phyloP scores from a whole-genome alignment of 2,797 vertebrate species.

The Cyclura pinguis region DNA sequence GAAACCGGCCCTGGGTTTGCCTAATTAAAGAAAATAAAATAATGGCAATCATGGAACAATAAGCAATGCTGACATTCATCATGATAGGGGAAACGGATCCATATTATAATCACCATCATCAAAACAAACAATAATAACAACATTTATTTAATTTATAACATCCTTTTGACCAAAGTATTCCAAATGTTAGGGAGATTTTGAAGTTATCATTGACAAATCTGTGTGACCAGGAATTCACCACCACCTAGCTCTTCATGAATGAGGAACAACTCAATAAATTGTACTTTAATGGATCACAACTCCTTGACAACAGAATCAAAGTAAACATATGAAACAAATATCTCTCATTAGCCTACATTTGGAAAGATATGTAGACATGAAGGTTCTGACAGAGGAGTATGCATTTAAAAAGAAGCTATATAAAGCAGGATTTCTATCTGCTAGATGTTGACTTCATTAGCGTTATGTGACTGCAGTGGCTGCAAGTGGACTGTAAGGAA shows the following conservation, averaged over 20 bases:
- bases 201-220: background rate
- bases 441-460: background rate
- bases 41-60: background rate
- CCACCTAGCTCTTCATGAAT: background rate
- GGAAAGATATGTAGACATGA: background rate
- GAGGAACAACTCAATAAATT: conserved; percentile 12
- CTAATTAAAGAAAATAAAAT: background rate
- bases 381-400: background rate
- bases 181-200: background rate
- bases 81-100: background rate
- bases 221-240: background rate
- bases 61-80: background rate
- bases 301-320: background rate
- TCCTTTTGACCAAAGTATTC: background rate
- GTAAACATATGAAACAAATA: background rate
- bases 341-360: conserved; percentile 12
- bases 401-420: conserved; percentile 4
- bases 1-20: background rate
- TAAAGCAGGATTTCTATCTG: background rate
- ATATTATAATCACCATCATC: background rate
- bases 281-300: background rate
- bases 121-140: too few species aligned
- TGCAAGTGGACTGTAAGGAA: background rate
- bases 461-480: background rate
- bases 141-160: too few species aligned